Evolutionary conservation across 2,797 vertebrate species (phyloP), one percentile per base, ranked within the genome.

Genomic region (Brachyrhaphis roseni): DNA sequence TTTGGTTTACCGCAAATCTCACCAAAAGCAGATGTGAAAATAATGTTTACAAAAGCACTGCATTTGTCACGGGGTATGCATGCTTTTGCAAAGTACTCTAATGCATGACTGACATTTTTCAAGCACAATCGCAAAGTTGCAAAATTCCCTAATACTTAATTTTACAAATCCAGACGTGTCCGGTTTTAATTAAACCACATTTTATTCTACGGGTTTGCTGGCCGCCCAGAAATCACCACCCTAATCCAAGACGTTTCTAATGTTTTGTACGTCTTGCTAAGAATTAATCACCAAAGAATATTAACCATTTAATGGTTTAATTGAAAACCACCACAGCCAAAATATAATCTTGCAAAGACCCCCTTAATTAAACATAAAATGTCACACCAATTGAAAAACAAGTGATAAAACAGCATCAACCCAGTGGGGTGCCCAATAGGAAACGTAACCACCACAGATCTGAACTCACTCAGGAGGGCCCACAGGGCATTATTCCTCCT

Each of bases 401-500:
- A 64, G 31, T 20, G 57, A 34, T 62, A 1, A 66, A 66, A 39
- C 28, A 26, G 26, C 18, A 68, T 5, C 39, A 4, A 70, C 66
- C 41, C 26, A 71, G 16, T 15, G 39, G 68, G 68, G 13, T 71
- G 41, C 41, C 20, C 8, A 26, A 73, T 26, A 39, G 72, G 5
- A 47, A 20, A 36, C 1, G 5, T 8, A 34, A 46, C 16, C 72
- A 73, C 16, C n/a, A 34, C 8, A 2, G n/a, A 73, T 47, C 45
- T 34, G 31, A 49, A 73, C 16, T 20, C 39, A 15, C 39, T 15
- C 39, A 3, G 3, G 23, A 49, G 13, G 36, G 73, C 81, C 90
- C 76, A 68, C 76, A 78, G 87, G 89, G 75, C 80, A 78, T 87
- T 86, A 83, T 84, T 91, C 88, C 84, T 87, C 85, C 88, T 91